These are phyloP conservation scores for Sminthurinus aureus DNA, from an alignment of 2,888 invertebrate genomes.

Conservation along the genomic window DNA sequence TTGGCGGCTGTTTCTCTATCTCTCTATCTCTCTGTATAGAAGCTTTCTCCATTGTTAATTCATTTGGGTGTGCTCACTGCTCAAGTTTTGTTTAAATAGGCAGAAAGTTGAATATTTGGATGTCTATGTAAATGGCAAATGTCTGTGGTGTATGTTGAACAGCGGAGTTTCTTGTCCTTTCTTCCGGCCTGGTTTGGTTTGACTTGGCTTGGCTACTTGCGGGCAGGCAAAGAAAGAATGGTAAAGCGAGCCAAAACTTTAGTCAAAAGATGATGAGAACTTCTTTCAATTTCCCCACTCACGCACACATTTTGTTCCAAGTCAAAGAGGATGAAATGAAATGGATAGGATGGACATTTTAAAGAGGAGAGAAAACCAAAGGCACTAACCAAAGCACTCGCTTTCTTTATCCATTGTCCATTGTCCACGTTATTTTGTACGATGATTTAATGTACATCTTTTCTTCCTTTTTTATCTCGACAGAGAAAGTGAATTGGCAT, in stretches of 20 bases:
- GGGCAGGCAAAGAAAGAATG: not conserved
- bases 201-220: no score
- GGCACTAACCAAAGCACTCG: no score
- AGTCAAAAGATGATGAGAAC: not conserved
- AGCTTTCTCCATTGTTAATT: slow-evolving; percentile 19
- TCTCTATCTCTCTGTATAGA: not conserved
- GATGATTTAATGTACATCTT: not conserved
- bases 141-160: no score
- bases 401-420: not conserved
- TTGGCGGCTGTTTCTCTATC: not conserved
- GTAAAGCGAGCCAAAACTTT: not conserved
- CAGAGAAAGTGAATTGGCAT: not conserved
- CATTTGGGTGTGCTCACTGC: not conserved
- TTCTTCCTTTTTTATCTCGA: not conserved
- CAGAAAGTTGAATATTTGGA: slow-evolving; percentile 7
- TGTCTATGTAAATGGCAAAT: no score
- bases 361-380: not conserved
- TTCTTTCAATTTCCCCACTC: not conserved
- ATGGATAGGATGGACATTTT: slow-evolving; percentile 10
- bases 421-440: not conserved
- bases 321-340: slow-evolving; percentile 6
- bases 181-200: no score
- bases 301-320: slow-evolving; percentile 9
- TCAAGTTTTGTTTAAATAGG: slow-evolving; percentile 33
- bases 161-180: no score